Percentiles rank a stretch among this genome's conserved stretches.
Evolutionary conservation across 2,113 vertebrate species (phyloP).

Genomic region (Lanius collurio): DNA sequence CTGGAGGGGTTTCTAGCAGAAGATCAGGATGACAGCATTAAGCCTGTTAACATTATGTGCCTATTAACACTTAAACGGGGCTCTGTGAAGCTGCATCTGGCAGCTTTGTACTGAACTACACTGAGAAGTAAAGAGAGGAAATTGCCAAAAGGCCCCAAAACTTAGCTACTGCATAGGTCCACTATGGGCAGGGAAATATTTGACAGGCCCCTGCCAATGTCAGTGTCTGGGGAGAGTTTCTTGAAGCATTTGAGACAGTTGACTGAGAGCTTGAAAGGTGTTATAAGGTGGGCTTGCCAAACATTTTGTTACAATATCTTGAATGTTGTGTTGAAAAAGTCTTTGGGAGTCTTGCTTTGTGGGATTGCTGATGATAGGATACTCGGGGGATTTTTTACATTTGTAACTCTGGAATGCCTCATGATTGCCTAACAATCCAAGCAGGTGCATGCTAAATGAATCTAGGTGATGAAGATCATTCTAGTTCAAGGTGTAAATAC

Average conservation of each 20-base stretch:
- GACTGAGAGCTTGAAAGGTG: not conserved
- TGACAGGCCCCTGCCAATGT: accelerated
- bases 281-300: not conserved
- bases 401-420: not conserved
- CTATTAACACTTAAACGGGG: not conserved
- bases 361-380: not conserved
- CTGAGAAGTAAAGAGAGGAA: not conserved
- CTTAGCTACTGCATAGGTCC: not conserved
- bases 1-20: not conserved
- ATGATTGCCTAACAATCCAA: not conserved
- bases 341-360: not conserved
- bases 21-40: not conserved
- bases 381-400: not conserved
- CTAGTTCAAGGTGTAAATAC: not conserved
- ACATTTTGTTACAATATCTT: not conserved
- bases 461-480: not conserved
- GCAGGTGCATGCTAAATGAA: not conserved
- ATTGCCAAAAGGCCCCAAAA: not conserved
- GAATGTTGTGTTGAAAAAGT: not conserved
- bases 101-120: not conserved
- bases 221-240: not conserved
- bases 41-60: not conserved
- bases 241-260: not conserved
- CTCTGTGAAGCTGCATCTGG: not conserved
- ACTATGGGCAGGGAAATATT: not conserved